phyloP scores from a whole-genome alignment of 2,797 vertebrate genomes.

The Gila robusta region DNA sequence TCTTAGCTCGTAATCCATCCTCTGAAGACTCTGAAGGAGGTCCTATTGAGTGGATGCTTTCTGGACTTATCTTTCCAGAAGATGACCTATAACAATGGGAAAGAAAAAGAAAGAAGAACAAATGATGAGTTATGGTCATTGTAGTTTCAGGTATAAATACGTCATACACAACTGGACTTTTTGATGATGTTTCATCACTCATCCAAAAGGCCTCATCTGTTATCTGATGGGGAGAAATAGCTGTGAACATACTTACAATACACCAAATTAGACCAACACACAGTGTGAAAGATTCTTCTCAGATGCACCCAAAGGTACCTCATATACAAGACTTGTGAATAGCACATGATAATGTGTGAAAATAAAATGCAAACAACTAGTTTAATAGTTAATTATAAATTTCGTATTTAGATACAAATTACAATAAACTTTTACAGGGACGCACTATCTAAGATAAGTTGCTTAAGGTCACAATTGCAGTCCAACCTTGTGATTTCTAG shows the following conservation, averaged over 20 bases:
- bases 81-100: conserved; percentile 83
- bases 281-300: background rate
- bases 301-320: background rate
- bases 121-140: background rate
- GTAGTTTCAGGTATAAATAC: background rate
- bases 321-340: background rate
- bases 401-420: background rate
- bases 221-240: background rate
- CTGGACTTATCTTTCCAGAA: conserved; percentile 96
- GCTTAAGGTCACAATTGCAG: background rate
- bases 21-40: conserved; percentile 95
- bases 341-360: background rate
- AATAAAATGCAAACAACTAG: background rate
- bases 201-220: background rate
- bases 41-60: conserved; percentile 87
- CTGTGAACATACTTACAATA: background rate
- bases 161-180: background rate
- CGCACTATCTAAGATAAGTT: background rate
- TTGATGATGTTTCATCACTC: background rate
- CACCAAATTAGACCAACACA: background rate
- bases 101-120: conserved; percentile 33
- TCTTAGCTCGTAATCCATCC: conserved; percentile 89
- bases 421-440: background rate
- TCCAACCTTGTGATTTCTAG: background rate
- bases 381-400: background rate